Conservation (phyloP, 2,797 vertebrate species). For the Melanotaenia pygmaea region DNA sequence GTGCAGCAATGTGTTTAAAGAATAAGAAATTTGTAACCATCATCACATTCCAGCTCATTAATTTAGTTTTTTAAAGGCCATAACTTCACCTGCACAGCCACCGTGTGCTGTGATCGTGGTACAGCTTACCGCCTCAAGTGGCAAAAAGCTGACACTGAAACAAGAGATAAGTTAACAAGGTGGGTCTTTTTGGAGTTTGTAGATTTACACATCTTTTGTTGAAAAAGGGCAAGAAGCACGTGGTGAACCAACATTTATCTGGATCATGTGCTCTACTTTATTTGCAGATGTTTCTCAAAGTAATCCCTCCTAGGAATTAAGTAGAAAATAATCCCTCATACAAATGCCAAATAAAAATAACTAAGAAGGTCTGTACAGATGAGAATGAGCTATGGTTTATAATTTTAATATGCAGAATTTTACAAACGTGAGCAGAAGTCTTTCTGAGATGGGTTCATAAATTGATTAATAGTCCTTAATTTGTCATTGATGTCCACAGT, state of each 20-base stretch:
- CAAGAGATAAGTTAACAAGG: neutral
- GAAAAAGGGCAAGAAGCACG: neutral
- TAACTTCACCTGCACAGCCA: too few species aligned
- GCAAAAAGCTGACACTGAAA: neutral
- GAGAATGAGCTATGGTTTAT: neutral
- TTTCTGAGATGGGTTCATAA: neutral
- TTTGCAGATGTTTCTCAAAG: constrained; percentile 2
- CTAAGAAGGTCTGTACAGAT: neutral
- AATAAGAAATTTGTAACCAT: neutral
- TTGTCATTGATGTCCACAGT: neutral
- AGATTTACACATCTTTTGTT: neutral
- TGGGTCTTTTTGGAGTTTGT: neutral
- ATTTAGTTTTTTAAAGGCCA: neutral
- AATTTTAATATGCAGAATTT: too few species aligned
- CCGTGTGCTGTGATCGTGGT: neutral
- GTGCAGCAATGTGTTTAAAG: neutral
- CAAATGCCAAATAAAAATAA: neutral
- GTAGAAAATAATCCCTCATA: neutral
- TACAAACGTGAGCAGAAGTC: too few species aligned
- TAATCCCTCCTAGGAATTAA: neutral
- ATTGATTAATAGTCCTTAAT: neutral
- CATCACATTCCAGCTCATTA: neutral
- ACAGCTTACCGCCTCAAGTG: constrained; percentile 4
- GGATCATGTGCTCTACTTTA: constrained; percentile 1
- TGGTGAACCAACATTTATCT: neutral